Evolutionary conservation across 1,140 invertebrate genomes (phyloP), one percentile per base, ranked within the genome.

Genomic region (Hylyphantes graminicola): DNA sequence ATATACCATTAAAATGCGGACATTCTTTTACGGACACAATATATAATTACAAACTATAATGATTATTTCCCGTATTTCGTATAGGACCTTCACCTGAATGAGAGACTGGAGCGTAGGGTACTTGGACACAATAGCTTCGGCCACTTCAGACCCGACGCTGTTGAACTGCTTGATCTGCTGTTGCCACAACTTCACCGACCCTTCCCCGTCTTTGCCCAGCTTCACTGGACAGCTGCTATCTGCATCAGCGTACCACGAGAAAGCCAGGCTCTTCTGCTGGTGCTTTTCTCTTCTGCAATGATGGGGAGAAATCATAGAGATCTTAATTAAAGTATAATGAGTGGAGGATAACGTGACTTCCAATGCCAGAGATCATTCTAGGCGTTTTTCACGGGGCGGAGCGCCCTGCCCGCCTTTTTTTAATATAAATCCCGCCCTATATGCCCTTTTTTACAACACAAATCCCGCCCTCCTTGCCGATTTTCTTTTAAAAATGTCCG

Each of bases 211-310:
- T 70, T 85, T 85, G 1, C 19, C 54, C 7, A 77, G n/a, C 70
- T 85, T 85, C 9, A 85, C 74, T 15, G 82, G 82, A 61, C 73
- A 85, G 61, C 64, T 77, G 15, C 61, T 85, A 15, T 85, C 82
- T 53, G 63, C 74, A 68, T 85, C 73, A 5, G 82, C 82, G 72
- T 77, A 85, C 82, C 82, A 85, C 15, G 82, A 85, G 57, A 83
- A 83, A 35, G 72, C 80, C n/a, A 70, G 12, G n/a, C 35, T 61
- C 53, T 85, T 76, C 35, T 85, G 82, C 13, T 12, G 15, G 15
- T 85, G 73, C 54, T 85, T 85, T 70, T 85, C 82, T 61, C 53
- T 76, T 50, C 82, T 85, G 48, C 15, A 35, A 64, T 48, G 7
- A 21, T 12, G 35, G 12, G 11, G 3, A 59, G n/a, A 64, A 64